phyloP scores from a whole-genome alignment of 1,140 invertebrate genomes.

The Cheumatopsyche charites region DNA sequence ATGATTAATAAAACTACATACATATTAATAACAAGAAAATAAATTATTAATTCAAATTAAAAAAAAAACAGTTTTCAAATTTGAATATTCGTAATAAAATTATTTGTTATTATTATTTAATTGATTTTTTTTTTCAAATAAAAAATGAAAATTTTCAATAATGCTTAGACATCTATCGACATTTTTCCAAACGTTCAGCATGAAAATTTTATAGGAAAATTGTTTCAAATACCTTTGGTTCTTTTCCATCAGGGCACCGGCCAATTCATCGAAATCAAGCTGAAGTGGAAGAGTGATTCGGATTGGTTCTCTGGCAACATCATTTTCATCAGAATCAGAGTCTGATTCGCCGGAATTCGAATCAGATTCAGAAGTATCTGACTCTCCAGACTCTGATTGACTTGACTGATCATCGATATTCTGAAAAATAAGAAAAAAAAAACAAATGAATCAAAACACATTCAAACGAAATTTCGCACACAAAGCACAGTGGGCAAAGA shows the following conservation, averaged over 20 bases:
- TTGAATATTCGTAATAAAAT: too few relatives aligned
- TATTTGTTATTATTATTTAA: too few relatives aligned
- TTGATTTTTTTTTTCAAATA: too few relatives aligned
- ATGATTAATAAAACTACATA: neutral
- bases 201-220: neutral
- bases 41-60: too few relatives aligned
- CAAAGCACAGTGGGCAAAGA: neutral
- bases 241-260: constrained; percentile 75
- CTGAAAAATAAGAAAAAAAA: constrained; percentile 45
- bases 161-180: too few relatives aligned
- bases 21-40: neutral
- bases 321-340: constrained; percentile 53
- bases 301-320: constrained; percentile 64
- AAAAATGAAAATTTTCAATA: too few relatives aligned
- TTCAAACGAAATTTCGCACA: constrained; percentile 1
- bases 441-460: neutral
- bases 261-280: constrained; percentile 79
- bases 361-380: constrained; percentile 51
- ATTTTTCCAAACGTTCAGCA: too few relatives aligned
- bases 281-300: constrained; percentile 79
- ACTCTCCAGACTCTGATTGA: constrained; percentile 35
- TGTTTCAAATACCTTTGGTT: constrained; percentile 66
- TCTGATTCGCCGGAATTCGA: constrained; percentile 48
- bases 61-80: too few relatives aligned
- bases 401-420: constrained; percentile 47